phyloP scores from a whole-genome alignment of 2,888 invertebrate genomes.

The Erynnis tages region DNA sequence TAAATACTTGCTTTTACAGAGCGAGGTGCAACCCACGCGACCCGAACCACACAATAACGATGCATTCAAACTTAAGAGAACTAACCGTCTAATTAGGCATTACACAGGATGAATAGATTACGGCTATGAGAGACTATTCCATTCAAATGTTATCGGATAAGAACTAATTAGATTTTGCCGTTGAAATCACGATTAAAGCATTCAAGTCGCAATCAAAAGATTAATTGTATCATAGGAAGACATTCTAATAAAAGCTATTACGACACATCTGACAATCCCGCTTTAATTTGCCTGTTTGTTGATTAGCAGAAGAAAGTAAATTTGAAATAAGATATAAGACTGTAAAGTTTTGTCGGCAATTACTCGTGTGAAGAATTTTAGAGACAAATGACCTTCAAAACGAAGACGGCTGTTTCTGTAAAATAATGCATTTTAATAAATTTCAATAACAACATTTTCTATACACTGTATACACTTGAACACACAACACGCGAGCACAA shows the following conservation, averaged over 20 bases:
- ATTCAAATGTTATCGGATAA: conserved; percentile 68
- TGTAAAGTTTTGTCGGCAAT: not conserved
- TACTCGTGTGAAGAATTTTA: no score
- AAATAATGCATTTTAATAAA: not conserved
- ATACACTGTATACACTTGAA: not conserved
- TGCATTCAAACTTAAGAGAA: conserved; percentile 58
- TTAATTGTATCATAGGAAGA: conserved; percentile 25
- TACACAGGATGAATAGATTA: conserved; percentile 52
- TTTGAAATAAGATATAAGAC: not conserved
- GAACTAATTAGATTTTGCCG: conserved; percentile 56
- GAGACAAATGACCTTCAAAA: not conserved
- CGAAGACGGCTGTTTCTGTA: not conserved
- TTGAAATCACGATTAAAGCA: conserved; percentile 25
- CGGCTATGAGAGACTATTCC: conserved; percentile 55
- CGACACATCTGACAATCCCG: conserved; percentile 5
- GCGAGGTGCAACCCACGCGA: conserved; percentile 45
- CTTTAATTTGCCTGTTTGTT: not conserved
- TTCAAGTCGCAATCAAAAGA: conserved; percentile 27
- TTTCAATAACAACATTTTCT: not conserved
- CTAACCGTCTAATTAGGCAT: conserved; percentile 61
- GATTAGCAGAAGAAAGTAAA: conserved; percentile 1
- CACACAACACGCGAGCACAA: not conserved
- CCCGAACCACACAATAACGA: conserved; percentile 53
- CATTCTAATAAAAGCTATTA: conserved; percentile 24
- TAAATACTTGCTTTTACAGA: conserved; percentile 26